phyloP scores from a whole-genome alignment of 2,797 vertebrate genomes.

The Apodemus agrarius region DNA sequence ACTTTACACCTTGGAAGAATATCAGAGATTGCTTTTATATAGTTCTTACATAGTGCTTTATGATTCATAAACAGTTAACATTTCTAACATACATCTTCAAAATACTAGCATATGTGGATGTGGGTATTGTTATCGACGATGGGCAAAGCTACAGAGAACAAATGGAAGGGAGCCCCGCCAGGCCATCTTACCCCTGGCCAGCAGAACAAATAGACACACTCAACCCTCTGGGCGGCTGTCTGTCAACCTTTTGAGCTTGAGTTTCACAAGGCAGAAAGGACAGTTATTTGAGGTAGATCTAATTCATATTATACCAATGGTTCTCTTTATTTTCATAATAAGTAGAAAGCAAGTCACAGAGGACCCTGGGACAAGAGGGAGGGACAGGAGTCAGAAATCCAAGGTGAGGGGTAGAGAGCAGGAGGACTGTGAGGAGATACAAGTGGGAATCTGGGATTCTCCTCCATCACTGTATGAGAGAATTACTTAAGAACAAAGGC shows the following conservation, averaged over 20 bases:
- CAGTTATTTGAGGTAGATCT: constrained; percentile 24
- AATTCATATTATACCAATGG: not conserved
- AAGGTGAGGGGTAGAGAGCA: not conserved
- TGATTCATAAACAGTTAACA: constrained; percentile 57
- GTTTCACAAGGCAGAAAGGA: not conserved
- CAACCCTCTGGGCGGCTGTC: constrained; percentile 25
- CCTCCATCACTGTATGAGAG: not conserved
- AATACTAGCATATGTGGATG: constrained; percentile 39
- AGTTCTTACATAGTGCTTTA: constrained; percentile 6
- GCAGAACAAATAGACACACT: constrained; percentile 17
- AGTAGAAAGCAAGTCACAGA: constrained; percentile 28
- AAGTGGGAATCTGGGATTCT: not conserved
- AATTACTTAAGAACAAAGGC: constrained; percentile 56
- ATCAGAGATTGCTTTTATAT: not conserved
- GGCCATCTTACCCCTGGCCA: not conserved
- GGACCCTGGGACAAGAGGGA: not conserved
- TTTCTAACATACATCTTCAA: constrained; percentile 39
- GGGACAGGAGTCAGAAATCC: not conserved
- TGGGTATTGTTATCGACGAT: not conserved
- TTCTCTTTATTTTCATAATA: constrained; percentile 62
- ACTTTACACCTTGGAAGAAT: constrained; percentile 25
- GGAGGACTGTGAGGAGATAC: constrained; percentile 28
- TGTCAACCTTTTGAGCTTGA: not conserved
- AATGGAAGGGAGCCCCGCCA: constrained; percentile 35
- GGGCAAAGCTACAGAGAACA: constrained; percentile 14